A percentile compares a stretch with the other conserved stretches of the same genome.
Evolutionary conservation across 2,797 vertebrate species (phyloP).

Genomic region (Diplodus sargus): DNA sequence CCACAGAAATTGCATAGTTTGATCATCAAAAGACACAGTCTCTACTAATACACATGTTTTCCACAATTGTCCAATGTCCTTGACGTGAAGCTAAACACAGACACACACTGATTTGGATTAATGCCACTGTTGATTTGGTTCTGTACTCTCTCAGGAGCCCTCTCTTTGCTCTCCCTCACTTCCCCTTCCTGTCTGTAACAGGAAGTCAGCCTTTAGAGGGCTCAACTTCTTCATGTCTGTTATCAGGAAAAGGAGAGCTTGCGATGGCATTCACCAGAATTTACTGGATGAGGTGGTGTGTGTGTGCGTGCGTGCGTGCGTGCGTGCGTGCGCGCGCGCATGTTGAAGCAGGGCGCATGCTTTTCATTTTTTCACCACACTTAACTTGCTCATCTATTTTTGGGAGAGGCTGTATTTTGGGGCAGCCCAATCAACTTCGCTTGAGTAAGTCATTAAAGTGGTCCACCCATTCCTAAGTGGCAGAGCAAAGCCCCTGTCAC

Average conservation of each 20-base stretch:
- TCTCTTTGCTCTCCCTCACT: conserved; percentile 58
- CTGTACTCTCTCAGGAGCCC: conserved; percentile 46
- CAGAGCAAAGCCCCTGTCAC: conserved; percentile 70
- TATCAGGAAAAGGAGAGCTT: conserved; percentile 42
- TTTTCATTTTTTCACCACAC: conserved; percentile 45
- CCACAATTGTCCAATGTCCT: conserved; percentile 24
- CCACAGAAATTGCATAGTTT: neutral
- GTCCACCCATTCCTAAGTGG: conserved; percentile 64
- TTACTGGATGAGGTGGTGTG: conserved; percentile 13
- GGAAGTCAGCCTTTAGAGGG: conserved; percentile 63
- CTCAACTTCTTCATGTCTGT: conserved; percentile 54
- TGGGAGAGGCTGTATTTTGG: conserved; percentile 59
- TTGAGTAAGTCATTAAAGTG: conserved; percentile 76
- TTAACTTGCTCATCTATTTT: conserved; percentile 55
- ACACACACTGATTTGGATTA: conserved; percentile 37
- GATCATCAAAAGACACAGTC: neutral
- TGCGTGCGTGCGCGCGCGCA: neutral
- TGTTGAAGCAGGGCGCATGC: neutral
- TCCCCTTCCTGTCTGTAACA: conserved; percentile 76
- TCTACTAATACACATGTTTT: conserved; percentile 34
- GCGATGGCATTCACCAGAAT: conserved; percentile 35
- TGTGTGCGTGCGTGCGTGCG: neutral
- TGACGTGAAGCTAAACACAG: conserved; percentile 38
- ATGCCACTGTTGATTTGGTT: conserved; percentile 49
- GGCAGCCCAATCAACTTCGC: conserved; percentile 54